A percentile compares a stretch with the other conserved stretches of the same genome.
These are phyloP conservation scores for Leptestheria dahalacensis DNA, from an alignment of 1,140 invertebrate genomes.

Conservation along the genomic window DNA sequence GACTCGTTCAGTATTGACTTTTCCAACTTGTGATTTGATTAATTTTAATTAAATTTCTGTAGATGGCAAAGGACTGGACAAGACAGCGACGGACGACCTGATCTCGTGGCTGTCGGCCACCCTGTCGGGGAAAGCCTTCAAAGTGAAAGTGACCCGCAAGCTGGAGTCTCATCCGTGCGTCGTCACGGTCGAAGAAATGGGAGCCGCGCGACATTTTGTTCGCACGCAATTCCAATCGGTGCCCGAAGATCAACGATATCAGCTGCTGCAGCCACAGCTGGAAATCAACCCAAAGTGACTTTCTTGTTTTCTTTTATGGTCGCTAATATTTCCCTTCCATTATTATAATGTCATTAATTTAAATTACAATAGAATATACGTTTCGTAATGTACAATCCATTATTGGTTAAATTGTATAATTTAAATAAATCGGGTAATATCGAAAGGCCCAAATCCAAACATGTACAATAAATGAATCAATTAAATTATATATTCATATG, in stretches of 20 bases:
- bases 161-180: slow-evolving; percentile 83
- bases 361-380: too few species aligned
- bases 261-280: slow-evolving; percentile 72
- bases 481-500: too few species aligned
- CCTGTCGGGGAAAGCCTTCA: slow-evolving; percentile 58
- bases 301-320: too few species aligned
- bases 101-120: slow-evolving; percentile 59
- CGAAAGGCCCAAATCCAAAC: too few species aligned
- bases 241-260: slow-evolving; percentile 68
- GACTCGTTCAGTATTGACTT: slow-evolving; percentile 12
- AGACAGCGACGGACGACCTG: slow-evolving; percentile 39
- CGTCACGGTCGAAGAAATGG: slow-evolving; percentile 89
- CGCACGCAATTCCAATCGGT: slow-evolving; percentile 70
- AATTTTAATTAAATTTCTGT: neutral
- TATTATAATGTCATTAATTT: too few species aligned
- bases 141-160: slow-evolving; percentile 64
- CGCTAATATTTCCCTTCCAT: too few species aligned
- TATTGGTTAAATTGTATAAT: too few species aligned
- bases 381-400: too few species aligned
- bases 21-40: slow-evolving; percentile 5
- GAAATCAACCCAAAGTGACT: slow-evolving; percentile 81
- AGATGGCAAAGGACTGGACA: slow-evolving; percentile 8
- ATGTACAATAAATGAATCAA: too few species aligned
- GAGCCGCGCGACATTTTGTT: slow-evolving; percentile 83
- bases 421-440: too few species aligned